Base-by-base conservation (phyloP, 2,113 vertebrate genomes). In the Aviceda subcristata region DNA sequence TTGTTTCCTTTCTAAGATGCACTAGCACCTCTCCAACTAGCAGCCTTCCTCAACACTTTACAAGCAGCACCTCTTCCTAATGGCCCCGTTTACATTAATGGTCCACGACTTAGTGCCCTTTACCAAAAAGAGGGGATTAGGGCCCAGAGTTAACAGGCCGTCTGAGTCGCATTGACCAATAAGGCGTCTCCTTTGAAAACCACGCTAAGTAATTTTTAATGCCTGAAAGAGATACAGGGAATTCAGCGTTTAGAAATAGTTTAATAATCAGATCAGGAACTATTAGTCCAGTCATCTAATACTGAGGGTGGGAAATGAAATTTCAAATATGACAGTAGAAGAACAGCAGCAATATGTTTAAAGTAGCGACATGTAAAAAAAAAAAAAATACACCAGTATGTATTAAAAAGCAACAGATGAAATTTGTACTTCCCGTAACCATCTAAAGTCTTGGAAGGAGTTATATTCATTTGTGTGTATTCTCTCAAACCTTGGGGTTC, bases 331-430 rank as follows among this genome's bases (percentile, higher is more conserved):
- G 4, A 45, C 7, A 73, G n/a, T 10, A 53, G 18, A 71, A 67
- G 30, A 69, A 30, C 2, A 60, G 18, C 43, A 73, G 4, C 4
- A 34, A 24, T 83, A 19, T 46, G 1, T 32, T 82, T 87, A 17
- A 92, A 87, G 7, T 8, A 51, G 9, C 38, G 30, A 46, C 12
- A 46, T 16, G 16, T 17, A 30, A 78, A 86, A 26, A 43, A 16
- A 18, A 22, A 53, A 21, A 29, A 55, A 10, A 3, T 3, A 4
- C 3, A 12, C 2, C 67, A 34, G 1, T 41, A 38, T 15, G 0
- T 27, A 41, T 74, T 69, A 43, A 87, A 41, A 69, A 39, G 0
- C 7, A 62, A 27, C 5, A 53, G 45, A 71, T 71, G 12, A 89
- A 64, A 20, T 46, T 46, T 48, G 5, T 74, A 53, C 21, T 64